phyloP scores from a whole-genome alignment of 1,140 invertebrate genomes.

The Polypedilum vanderplanki region DNA sequence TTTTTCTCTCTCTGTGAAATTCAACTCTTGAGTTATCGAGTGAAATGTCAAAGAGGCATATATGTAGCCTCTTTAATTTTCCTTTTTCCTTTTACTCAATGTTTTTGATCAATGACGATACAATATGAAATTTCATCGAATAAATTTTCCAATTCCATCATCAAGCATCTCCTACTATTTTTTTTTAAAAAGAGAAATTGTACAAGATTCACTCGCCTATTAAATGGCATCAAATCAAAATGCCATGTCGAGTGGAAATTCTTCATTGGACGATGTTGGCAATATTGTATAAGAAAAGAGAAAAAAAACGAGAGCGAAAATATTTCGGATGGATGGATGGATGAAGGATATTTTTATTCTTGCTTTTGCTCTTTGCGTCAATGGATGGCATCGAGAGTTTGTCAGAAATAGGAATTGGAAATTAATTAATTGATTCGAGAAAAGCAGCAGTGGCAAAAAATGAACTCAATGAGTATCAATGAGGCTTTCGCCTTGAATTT shows the following conservation, averaged over 20 bases:
- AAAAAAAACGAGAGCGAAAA: not conserved
- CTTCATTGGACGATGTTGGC: slow-evolving; percentile 1
- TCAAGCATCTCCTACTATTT: not conserved
- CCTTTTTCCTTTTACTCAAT: not conserved
- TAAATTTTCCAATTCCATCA: not conserved
- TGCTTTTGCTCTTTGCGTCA: slow-evolving; percentile 8
- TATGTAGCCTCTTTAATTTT: not conserved
- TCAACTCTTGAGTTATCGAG: slow-evolving; percentile 10
- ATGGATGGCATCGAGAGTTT: not conserved
- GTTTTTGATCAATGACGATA: not conserved
- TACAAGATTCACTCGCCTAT: slow-evolving; percentile 15
- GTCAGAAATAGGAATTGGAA: slow-evolving; percentile 26
- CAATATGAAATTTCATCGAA: too few species aligned
- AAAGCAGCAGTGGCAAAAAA: slow-evolving; percentile 22
- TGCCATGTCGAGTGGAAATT: slow-evolving; percentile 24
- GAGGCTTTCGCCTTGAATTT: slow-evolving; percentile 21
- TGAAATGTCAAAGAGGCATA: not conserved
- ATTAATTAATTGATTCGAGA: slow-evolving; percentile 31
- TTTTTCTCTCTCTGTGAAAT: not conserved
- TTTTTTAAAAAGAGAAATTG: not conserved
- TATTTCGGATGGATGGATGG: slow-evolving; percentile 8
- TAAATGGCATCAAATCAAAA: slow-evolving; percentile 27
- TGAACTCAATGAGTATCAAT: slow-evolving; percentile 22
- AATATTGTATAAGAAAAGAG: not conserved
- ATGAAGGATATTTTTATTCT: slow-evolving; percentile 13